phyloP scores from a whole-genome alignment of 1,140 invertebrate genomes.

The Caerostris extrusa region DNA sequence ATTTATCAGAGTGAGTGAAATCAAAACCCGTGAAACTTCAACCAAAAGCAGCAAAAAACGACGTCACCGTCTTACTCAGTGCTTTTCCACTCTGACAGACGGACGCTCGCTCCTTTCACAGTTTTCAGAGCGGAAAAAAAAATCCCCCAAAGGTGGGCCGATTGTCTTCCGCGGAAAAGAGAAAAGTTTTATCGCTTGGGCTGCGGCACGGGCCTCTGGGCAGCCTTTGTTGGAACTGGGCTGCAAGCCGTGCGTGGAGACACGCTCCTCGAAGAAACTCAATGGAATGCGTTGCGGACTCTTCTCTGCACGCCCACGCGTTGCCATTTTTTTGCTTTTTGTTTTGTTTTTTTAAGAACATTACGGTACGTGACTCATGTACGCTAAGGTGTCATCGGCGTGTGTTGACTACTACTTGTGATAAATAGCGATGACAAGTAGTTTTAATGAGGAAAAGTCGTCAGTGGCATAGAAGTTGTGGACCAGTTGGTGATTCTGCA shows the following conservation, averaged over 20 bases:
- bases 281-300: neutral
- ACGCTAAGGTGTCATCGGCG: neutral
- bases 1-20: neutral
- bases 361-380: neutral
- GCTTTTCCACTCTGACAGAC: slow-evolving; percentile 8
- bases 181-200: slow-evolving; percentile 59
- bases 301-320: neutral
- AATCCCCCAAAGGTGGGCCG: slow-evolving; percentile 47
- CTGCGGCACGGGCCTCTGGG: neutral
- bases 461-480: too few relatives aligned
- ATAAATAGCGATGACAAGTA: too few relatives aligned
- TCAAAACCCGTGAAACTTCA: neutral
- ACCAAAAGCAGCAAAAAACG: neutral
- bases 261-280: slow-evolving; percentile 55
- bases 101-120: slow-evolving; percentile 42
- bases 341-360: neutral
- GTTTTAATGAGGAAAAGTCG: too few relatives aligned
- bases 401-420: neutral
- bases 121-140: slow-evolving; percentile 67
- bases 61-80: slow-evolving; percentile 12
- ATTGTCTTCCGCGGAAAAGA: slow-evolving; percentile 52
- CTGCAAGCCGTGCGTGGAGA: slow-evolving; percentile 52
- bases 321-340: neutral
- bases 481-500: too few relatives aligned
- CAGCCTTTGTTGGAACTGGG: neutral